Evolutionary conservation across 2,113 vertebrate species (phyloP).

Genomic region (Sylvia atricapilla): DNA sequence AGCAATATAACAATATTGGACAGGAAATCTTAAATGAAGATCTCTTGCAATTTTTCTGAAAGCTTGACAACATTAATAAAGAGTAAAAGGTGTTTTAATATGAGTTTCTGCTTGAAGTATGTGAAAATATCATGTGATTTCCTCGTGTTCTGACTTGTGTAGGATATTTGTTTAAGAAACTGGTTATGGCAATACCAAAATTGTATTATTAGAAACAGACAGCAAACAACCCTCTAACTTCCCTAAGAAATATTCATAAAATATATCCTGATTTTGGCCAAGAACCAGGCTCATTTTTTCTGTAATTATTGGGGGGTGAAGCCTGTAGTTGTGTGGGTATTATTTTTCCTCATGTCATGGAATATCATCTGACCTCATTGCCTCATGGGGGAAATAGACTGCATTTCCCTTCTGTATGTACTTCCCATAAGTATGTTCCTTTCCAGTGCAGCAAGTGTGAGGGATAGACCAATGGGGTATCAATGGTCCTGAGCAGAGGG

Average conservation of each 20-base stretch:
- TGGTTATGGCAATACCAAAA: not conserved
- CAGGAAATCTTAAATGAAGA: not conserved
- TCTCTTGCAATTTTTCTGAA: not conserved
- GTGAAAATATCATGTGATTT: not conserved
- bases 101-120: not conserved
- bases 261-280: not conserved
- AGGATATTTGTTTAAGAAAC: not conserved
- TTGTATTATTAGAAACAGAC: not conserved
- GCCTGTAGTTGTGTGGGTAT: not conserved
- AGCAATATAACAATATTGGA: not conserved
- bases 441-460: not conserved
- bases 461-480: rapidly evolving
- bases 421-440: too few species aligned
- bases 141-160: not conserved
- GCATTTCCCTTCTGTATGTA: rapidly evolving
- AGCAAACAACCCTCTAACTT: not conserved
- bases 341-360: not conserved
- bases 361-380: not conserved
- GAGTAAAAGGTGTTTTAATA: not conserved
- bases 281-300: not conserved
- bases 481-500: not conserved
- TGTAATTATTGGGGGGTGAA: not conserved
- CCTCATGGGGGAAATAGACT: not conserved
- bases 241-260: not conserved
- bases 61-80: not conserved